Conservation (phyloP, 2,113 vertebrate genomes). For the Astur gentilis region DNA sequence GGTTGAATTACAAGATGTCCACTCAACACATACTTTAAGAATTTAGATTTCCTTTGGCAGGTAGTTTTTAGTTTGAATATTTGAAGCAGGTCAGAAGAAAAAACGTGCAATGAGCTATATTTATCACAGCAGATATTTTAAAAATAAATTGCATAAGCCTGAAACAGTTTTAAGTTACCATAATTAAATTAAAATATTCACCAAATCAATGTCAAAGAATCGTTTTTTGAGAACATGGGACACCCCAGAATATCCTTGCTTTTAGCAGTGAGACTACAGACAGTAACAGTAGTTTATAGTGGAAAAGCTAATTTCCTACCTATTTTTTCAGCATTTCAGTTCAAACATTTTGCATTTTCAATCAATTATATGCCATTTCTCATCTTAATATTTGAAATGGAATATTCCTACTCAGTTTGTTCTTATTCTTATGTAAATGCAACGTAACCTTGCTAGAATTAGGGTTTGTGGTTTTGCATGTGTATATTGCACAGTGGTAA, state of each 20-base stretch:
- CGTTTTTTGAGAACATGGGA: background rate
- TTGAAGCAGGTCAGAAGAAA: constrained; percentile 24
- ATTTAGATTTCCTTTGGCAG: background rate
- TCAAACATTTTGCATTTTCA: background rate
- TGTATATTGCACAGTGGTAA: background rate
- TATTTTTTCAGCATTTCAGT: background rate
- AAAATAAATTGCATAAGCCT: background rate
- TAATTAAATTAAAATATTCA: background rate
- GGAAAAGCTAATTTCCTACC: background rate
- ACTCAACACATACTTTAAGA: background rate
- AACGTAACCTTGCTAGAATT: background rate
- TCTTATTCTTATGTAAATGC: background rate
- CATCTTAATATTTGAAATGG: background rate
- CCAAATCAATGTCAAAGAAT: background rate
- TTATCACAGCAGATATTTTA: background rate
- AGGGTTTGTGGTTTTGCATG: background rate
- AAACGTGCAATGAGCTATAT: background rate
- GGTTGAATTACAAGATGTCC: background rate
- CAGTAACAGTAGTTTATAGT: background rate
- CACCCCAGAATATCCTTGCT: background rate
- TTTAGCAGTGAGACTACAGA: background rate
- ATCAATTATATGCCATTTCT: background rate
- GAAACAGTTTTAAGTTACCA: background rate
- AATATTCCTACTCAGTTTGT: background rate
- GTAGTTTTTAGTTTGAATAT: constrained; percentile 1